phyloP scores from a whole-genome alignment of 2,888 invertebrate species.

The Archaeoteleia sp. region DNA sequence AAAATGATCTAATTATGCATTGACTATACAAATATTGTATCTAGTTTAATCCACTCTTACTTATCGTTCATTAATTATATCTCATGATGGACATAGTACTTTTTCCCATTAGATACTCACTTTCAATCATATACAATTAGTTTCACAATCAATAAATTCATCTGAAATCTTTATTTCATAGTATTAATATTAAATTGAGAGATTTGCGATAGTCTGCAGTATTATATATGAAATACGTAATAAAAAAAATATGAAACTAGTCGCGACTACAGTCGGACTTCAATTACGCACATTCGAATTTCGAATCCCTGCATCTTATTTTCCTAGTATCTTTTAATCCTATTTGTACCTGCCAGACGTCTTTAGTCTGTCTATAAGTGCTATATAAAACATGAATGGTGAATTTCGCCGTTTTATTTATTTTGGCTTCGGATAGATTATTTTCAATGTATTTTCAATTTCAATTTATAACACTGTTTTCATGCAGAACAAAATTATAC shows the following conservation, averaged over 20 bases:
- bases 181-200: too few species aligned
- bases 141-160: too few species aligned
- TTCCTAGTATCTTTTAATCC: slow-evolving; percentile 58
- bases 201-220: not conserved
- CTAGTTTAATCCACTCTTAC: too few species aligned
- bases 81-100: too few species aligned
- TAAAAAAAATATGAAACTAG: slow-evolving; percentile 23
- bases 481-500: not conserved
- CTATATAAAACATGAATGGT: slow-evolving; percentile 55
- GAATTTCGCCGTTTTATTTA: slow-evolving; percentile 17
- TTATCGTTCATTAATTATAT: too few species aligned
- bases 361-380: slow-evolving; percentile 61
- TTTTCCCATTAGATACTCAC: too few species aligned
- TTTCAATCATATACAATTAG: too few species aligned
- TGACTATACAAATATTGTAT: slow-evolving; percentile 6
- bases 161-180: too few species aligned
- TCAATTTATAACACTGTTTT: slow-evolving; percentile 23
- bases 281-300: slow-evolving; percentile 61
- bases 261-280: slow-evolving; percentile 14
- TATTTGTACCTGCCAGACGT: slow-evolving; percentile 74
- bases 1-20: not conserved
- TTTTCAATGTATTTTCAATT: slow-evolving; percentile 8
- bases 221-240: slow-evolving; percentile 5
- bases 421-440: slow-evolving; percentile 24
- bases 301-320: slow-evolving; percentile 60